phyloP scores from a whole-genome alignment of 2,888 invertebrate genomes.

The Pomacea canaliculata region DNA sequence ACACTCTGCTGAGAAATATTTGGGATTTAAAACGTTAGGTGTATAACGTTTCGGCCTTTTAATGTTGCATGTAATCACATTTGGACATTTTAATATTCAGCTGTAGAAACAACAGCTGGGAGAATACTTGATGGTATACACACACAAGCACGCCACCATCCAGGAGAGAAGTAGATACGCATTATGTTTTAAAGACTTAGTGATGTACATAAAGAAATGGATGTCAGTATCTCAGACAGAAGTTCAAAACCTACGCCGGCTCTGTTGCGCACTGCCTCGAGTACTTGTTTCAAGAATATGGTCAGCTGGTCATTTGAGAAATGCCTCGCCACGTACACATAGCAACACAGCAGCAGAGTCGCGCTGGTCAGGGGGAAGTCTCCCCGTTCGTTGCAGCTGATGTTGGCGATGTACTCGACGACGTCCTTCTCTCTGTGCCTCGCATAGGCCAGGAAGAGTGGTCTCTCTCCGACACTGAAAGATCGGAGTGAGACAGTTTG shows the following conservation, averaged over 20 bases:
- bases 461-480: conserved; percentile 3
- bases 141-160: too few species aligned
- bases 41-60: too few species aligned
- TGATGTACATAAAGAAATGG: too few species aligned
- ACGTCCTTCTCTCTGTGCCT: conserved; percentile 59
- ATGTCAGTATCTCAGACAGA: too few species aligned
- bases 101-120: too few species aligned
- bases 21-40: too few species aligned
- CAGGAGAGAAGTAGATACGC: too few species aligned
- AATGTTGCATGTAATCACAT: too few species aligned
- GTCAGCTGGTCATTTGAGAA: conserved; percentile 46
- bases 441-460: conserved; percentile 38
- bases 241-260: conserved; percentile 8
- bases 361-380: conserved; percentile 45
- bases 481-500: neutral
- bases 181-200: too few species aligned
- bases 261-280: conserved; percentile 16
- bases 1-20: too few species aligned
- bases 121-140: too few species aligned
- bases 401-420: conserved; percentile 49
- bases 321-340: conserved; percentile 52
- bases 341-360: conserved; percentile 52
- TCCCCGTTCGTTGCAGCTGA: conserved; percentile 41
- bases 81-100: too few species aligned
- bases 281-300: conserved; percentile 19